Evolutionary conservation across 2,888 invertebrate genomes (phyloP).

Genomic region (Lithophane socia): DNA sequence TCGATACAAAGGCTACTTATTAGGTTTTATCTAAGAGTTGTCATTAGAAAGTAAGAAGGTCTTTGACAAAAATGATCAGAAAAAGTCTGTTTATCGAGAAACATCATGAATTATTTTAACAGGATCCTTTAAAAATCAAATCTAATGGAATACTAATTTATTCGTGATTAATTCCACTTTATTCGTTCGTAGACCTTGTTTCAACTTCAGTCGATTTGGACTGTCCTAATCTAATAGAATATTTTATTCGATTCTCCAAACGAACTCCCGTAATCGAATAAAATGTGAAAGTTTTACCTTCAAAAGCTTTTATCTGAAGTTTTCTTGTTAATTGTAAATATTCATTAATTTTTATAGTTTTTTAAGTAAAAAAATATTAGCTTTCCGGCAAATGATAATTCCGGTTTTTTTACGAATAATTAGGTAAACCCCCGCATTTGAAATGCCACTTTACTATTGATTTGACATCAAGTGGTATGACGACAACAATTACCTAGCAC

Average conservation of each 20-base stretch:
- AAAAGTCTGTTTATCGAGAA: neutral
- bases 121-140: slow-evolving; percentile 4
- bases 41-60: neutral
- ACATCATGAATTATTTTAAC: neutral
- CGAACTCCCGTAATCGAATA: neutral
- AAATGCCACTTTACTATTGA: neutral
- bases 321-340: neutral
- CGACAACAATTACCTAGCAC: neutral
- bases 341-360: neutral
- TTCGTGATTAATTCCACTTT: slow-evolving; percentile 16
- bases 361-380: neutral
- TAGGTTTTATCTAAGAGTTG: neutral
- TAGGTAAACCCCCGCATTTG: neutral
- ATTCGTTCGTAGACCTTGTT: slow-evolving; percentile 36
- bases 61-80: neutral
- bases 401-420: neutral
- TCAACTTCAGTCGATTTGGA: slow-evolving; percentile 19
- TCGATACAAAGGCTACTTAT: neutral
- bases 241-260: slow-evolving; percentile 33
- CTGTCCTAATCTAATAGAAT: slow-evolving; percentile 28
- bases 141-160: slow-evolving; percentile 15
- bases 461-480: neutral
- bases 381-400: neutral
- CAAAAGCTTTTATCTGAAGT: neutral
- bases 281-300: neutral